Evolutionary conservation across 2,888 invertebrate species (phyloP), one percentile per base, ranked within the genome.

Genomic region (Amiota mariae): DNA sequence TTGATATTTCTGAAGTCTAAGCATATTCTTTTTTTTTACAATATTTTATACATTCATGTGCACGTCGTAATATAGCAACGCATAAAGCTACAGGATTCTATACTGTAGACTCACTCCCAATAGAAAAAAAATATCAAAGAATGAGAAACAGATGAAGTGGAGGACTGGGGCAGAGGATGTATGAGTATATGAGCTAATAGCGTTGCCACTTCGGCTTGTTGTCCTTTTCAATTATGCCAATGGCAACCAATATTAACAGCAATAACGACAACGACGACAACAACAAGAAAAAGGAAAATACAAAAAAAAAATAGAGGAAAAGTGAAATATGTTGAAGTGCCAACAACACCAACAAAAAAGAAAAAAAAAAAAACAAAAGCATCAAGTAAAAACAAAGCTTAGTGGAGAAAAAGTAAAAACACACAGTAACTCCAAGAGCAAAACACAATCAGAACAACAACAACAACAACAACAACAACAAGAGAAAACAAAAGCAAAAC

Each of bases 211-310:
- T 82, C 82, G 84, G 85, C 85, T 82, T 86, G 84, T 84, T 86
- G 85, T 85, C 86, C 85, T 81, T 84, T 84, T 84, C 87, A 86
- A 85, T 85, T 86, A 85, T 85, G 78, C 75, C 76, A 67, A 67
- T 67, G 67, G 67, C 67, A 67, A 67, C 48, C 18, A 63, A 63
- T 12, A 63, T 36, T 20, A 63, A 8, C 36, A 15, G 15, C 11
- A 63, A 12, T 46, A 13, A 54, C 48, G 18, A 24, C 48, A 49
- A 18, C 67, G n/a, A n/a, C 51, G 36, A 24, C 49, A 51, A 20
- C 20, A 49, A 13, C 20, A 20, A 36, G 36, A 36, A 36, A 36
- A 6, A 36, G 36, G 10, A 54, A 8, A 54, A 54, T 54, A 54
- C 12, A n/a, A 54, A 54, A 36, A 36, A 36, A 36, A 36, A 3